Base-by-base conservation (phyloP, 2,888 invertebrate genomes). In the Rugalucina vietnamica region DNA sequence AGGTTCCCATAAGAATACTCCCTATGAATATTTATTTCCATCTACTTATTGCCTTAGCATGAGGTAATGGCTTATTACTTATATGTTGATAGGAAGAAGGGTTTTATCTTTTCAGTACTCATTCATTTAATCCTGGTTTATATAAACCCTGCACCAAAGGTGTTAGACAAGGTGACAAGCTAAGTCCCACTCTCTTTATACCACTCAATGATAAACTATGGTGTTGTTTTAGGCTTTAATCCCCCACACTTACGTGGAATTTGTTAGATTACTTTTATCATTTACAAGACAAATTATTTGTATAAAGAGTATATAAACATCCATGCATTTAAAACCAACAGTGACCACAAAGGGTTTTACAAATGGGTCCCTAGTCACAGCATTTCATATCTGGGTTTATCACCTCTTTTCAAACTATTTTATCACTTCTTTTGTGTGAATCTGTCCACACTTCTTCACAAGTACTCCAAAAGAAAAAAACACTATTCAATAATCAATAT, bases 161-260 rank as follows among this genome's bases (percentile, higher is more conserved):
- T 72, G 78, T 85, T 78, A 81, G 69, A 27, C 75, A 76, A 75
- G 85, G 82, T 81, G 82, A 72, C 37, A 73, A 78, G 71, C 57
- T 86, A 70, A 65, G 76, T 69, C 86, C 78, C 70, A 70, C 49
- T 76, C 72, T 81, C 39, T 86, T 86, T 77, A 65, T 18, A 34
- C 4, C 65, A 65, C 32, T 32, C 34, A 1, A 18, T 18, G 21
- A 1, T 34, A 34, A 34, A 65, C 34, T 8, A 65, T 34, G 32
- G 29, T 32, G 65, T 65, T 65, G 65, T 65, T 65, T 65, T 65
- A 65, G 34, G 65, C 65, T 65, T 3, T 65, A 34, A 65, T 65
- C 29, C 65, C 3, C 27, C 34, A 34, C 34, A 34, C 65, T 65
- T 65, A 65, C 29, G 21, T 34, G 65, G 65, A 65, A 65, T 65